phyloP scores from a whole-genome alignment of 2,113 vertebrate species.

The Poeciliopsis retropinna region DNA sequence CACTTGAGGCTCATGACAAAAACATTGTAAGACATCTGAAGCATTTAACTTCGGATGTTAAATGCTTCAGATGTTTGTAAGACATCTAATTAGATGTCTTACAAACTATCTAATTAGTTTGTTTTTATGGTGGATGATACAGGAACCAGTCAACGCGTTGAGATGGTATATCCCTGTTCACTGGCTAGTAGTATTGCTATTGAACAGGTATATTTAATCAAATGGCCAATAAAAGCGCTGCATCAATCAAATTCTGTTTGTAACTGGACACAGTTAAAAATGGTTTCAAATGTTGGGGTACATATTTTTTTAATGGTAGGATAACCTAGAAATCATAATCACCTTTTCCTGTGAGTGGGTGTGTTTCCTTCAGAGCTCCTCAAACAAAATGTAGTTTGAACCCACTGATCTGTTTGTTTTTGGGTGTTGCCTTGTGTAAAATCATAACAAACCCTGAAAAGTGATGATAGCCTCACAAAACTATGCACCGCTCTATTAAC shows the following conservation, averaged over 20 bases:
- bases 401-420: slow-evolving; percentile 10
- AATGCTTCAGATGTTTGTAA: too few species aligned
- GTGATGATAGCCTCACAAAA: slow-evolving; percentile 28
- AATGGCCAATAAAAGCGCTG: neutral
- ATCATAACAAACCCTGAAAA: slow-evolving; percentile 10
- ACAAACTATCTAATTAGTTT: too few species aligned
- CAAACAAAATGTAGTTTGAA: slow-evolving; percentile 3
- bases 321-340: neutral
- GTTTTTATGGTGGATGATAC: too few species aligned
- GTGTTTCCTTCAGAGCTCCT: neutral
- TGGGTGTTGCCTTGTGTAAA: slow-evolving; percentile 12
- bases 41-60: too few species aligned
- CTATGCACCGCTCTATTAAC: slow-evolving; percentile 33
- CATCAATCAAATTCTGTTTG: neutral
- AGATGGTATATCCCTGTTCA: too few species aligned
- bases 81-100: too few species aligned
- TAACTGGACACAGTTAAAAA: too few species aligned
- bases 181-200: neutral
- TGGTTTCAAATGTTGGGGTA: neutral
- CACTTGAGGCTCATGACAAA: too few species aligned
- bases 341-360: neutral
- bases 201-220: neutral
- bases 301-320: neutral
- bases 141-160: too few species aligned
- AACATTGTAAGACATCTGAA: too few species aligned